These are phyloP conservation scores for Hipposideros larvatus DNA, from an alignment of 2,797 vertebrate genomes.

Conservation along the genomic window DNA sequence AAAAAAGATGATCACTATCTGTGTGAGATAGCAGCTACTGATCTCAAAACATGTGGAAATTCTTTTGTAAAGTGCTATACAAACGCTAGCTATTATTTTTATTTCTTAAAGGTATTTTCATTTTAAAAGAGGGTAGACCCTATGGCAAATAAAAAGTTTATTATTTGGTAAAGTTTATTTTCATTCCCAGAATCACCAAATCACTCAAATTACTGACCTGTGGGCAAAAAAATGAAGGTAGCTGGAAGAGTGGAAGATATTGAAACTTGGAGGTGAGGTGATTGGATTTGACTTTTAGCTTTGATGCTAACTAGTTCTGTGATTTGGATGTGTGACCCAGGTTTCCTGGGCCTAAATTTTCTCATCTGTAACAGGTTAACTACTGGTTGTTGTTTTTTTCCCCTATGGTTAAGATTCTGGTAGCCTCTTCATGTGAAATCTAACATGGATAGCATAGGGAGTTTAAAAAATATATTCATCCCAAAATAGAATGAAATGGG, in stretches of 20 bases:
- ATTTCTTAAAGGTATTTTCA: neutral
- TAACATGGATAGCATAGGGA: neutral
- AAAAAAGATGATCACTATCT: neutral
- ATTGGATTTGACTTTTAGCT: constrained; percentile 33
- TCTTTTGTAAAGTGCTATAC: constrained; percentile 4
- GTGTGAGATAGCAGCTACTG: neutral
- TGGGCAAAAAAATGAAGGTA: neutral
- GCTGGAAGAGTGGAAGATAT: neutral
- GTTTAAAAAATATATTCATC: constrained; percentile 37
- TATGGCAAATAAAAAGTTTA: neutral
- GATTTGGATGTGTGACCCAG: neutral
- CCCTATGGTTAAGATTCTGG: constrained; percentile 13
- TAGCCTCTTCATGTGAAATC: neutral
- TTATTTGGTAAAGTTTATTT: neutral
- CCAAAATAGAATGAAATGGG: constrained; percentile 34
- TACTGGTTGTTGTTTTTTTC: neutral
- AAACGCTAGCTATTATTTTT: constrained; percentile 33
- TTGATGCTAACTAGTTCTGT: constrained; percentile 16
- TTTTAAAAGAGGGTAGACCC: constrained; percentile 25
- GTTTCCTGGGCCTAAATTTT: constrained; percentile 31
- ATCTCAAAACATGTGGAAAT: constrained; percentile 42
- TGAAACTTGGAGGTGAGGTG: neutral
- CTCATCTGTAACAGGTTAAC: constrained; percentile 2
- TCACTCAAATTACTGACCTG: neutral
- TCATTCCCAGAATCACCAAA: neutral